Conservation (phyloP, 2,888 invertebrate species). For the Drosophila prolongata region DNA sequence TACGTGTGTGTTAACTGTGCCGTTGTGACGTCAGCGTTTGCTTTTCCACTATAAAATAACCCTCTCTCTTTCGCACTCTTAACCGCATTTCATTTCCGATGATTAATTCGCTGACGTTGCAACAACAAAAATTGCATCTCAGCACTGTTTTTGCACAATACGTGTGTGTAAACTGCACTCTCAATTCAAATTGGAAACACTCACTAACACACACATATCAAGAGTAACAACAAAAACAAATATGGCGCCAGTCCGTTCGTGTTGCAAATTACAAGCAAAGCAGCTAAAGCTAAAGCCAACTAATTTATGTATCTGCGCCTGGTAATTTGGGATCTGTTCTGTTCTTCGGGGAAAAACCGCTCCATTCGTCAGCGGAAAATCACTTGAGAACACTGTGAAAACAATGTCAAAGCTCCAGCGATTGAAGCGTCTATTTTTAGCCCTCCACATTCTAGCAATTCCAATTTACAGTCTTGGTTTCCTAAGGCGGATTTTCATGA, state of each 20-base stretch:
- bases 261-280: slow-evolving; percentile 63
- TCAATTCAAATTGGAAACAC: slow-evolving; percentile 57
- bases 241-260: slow-evolving; percentile 56
- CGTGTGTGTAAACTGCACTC: slow-evolving; percentile 27
- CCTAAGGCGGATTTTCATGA: neutral
- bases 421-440: slow-evolving; percentile 43
- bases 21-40: slow-evolving; percentile 70
- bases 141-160: slow-evolving; percentile 41
- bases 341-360: slow-evolving; percentile 49
- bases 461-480: slow-evolving; percentile 1
- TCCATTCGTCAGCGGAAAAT: slow-evolving; percentile 43
- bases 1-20: slow-evolving; percentile 48
- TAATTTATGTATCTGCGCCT: slow-evolving; percentile 48
- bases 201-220: slow-evolving; percentile 35
- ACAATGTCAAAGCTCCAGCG: slow-evolving; percentile 33
- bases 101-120: slow-evolving; percentile 77
- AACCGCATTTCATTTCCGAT: slow-evolving; percentile 68
- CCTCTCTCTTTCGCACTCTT: slow-evolving; percentile 25
- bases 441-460: slow-evolving; percentile 13
- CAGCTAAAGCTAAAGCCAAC: slow-evolving; percentile 23
- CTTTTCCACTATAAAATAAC: slow-evolving; percentile 51
- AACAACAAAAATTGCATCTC: slow-evolving; percentile 40
- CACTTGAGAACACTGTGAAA: slow-evolving; percentile 25
- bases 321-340: slow-evolving; percentile 59
- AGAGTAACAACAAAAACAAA: slow-evolving; percentile 39